A percentile compares a stretch with the other conserved stretches of the same genome.
phyloP scores from a whole-genome alignment of 2,888 invertebrate species.

The Melanargia galathea region DNA sequence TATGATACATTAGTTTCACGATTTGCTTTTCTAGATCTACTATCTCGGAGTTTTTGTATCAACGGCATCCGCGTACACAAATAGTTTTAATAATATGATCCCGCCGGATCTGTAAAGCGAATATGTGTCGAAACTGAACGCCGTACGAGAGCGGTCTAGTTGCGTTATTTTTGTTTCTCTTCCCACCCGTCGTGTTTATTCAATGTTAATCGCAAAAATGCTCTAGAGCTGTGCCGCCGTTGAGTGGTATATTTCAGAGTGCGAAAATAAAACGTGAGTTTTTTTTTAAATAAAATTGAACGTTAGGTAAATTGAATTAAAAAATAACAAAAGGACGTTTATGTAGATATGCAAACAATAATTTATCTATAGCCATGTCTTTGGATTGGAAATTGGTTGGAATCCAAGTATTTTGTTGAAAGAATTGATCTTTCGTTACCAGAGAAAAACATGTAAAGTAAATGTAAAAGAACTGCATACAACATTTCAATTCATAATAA shows the following conservation, averaged over 20 bases:
- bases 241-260: constrained; percentile 24
- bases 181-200: constrained; percentile 63
- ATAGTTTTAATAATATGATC: constrained; percentile 59
- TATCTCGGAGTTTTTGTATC: neutral
- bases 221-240: constrained; percentile 41
- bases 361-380: no score
- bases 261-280: constrained; percentile 10
- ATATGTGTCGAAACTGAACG: constrained; percentile 62
- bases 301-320: neutral
- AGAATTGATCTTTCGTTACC: no score
- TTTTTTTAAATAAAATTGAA: neutral
- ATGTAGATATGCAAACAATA: neutral
- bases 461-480: no score
- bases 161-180: constrained; percentile 73
- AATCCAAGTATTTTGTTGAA: no score
- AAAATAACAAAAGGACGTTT: neutral
- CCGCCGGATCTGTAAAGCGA: constrained; percentile 56
- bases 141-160: constrained; percentile 55
- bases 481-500: no score
- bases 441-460: no score
- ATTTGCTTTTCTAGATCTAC: neutral
- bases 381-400: no score
- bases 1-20: neutral
- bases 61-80: constrained; percentile 48
- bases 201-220: constrained; percentile 68